Conservation (phyloP, 2,797 vertebrate species). For the Coranthus polyacanthus region DNA sequence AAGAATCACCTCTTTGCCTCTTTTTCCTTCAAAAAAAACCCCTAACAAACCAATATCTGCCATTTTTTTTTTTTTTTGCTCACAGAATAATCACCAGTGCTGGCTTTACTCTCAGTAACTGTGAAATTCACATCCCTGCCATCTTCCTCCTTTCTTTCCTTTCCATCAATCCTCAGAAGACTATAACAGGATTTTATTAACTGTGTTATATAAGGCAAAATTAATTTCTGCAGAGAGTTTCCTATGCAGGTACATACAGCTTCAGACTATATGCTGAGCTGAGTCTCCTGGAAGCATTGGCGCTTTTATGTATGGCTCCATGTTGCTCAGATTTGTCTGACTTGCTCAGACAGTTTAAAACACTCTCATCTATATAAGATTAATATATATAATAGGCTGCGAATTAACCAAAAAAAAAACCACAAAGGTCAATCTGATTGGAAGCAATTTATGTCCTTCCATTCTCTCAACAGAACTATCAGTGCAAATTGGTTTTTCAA, state of each 20-base stretch:
- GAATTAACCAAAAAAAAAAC: too few species aligned
- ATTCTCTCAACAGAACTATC: too few species aligned
- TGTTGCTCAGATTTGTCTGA: slow-evolving; percentile 23
- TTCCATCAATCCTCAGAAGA: not conserved
- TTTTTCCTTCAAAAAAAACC: not conserved
- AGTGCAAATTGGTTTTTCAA: too few species aligned
- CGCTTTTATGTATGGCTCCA: slow-evolving; percentile 8
- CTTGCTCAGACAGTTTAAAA: slow-evolving; percentile 32
- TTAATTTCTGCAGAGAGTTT: slow-evolving; percentile 35
- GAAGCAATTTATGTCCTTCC: not conserved
- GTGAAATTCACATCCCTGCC: slow-evolving; percentile 1
- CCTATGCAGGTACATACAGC: slow-evolving; percentile 7
- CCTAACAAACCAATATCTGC: too few species aligned
- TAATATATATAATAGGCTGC: slow-evolving; percentile 16
- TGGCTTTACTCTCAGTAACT: not conserved
- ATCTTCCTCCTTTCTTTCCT: not conserved
- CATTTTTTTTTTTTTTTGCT: too few species aligned
- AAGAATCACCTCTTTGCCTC: not conserved
- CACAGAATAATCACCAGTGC: not conserved
- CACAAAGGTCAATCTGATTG: slow-evolving; percentile 1
- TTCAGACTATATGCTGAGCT: not conserved
- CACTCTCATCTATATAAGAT: too few species aligned
- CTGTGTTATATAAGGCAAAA: slow-evolving; percentile 26
- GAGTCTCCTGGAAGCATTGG: slow-evolving; percentile 13
- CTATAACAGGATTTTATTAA: slow-evolving; percentile 32